These are phyloP conservation scores for Microtus pennsylvanicus DNA, from an alignment of 2,113 vertebrate species.

Conservation along the genomic window DNA sequence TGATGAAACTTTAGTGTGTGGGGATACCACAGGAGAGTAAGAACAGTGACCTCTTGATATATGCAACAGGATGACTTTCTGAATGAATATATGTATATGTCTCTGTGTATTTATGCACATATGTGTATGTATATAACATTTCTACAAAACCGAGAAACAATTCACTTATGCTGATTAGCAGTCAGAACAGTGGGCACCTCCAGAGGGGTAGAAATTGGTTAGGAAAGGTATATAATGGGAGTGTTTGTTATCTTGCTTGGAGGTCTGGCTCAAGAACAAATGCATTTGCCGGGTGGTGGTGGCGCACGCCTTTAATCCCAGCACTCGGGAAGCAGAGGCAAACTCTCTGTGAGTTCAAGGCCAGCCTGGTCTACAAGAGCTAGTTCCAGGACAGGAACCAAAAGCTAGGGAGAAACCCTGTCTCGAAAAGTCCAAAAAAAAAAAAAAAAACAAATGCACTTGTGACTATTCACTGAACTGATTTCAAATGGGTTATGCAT, in stretches of 20 bases:
- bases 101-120: background rate
- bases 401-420: no score
- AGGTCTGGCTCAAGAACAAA: background rate
- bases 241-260: background rate
- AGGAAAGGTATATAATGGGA: background rate
- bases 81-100: background rate
- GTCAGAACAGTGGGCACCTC: background rate
- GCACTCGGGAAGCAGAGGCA: no score
- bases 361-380: no score
- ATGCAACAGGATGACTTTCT: background rate
- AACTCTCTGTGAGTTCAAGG: no score
- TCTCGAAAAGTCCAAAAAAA: no score
- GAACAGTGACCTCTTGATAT: background rate
- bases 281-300: no score
- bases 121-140: background rate
- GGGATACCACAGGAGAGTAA: background rate
- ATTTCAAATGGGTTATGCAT: background rate
- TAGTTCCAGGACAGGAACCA: no score
- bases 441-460: background rate
- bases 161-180: background rate
- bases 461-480: background rate
- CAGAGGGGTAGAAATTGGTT: accelerated
- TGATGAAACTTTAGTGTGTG: background rate
- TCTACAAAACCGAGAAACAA: background rate
- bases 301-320: no score